phyloP scores from a whole-genome alignment of 92 coral and sea anemone genomes.

The Epizoanthus illoricatus region DNA sequence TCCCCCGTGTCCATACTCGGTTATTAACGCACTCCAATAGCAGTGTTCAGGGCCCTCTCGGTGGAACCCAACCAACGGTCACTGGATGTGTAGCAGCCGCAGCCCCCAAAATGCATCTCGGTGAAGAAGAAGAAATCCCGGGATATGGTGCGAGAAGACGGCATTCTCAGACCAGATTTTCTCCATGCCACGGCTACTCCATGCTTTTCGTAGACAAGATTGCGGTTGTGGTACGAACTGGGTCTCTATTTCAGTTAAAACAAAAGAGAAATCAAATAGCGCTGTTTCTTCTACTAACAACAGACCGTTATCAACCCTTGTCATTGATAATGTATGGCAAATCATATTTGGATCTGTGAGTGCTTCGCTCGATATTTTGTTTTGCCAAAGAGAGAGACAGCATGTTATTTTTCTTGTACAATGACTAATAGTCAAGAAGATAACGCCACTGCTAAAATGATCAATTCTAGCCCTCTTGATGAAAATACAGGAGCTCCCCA shows the following conservation, averaged over 20 bases:
- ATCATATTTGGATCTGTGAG: too few relatives aligned
- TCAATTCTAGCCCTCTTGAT: too few relatives aligned
- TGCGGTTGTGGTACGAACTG: slow-evolving; percentile 14
- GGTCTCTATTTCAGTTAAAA: background rate
- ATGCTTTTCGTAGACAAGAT: slow-evolving; percentile 40
- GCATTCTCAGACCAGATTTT: slow-evolving; percentile 40
- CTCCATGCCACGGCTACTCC: slow-evolving; percentile 70
- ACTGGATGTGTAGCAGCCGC: slow-evolving; percentile 75
- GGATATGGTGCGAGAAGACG: slow-evolving; percentile 54
- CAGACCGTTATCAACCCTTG: too few relatives aligned
- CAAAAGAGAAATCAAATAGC: background rate
- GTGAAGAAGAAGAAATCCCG: slow-evolving; percentile 64
- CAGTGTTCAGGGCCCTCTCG: slow-evolving; percentile 54
- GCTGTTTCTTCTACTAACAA: too few relatives aligned
- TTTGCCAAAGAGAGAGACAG: too few relatives aligned
- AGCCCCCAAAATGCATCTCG: slow-evolving; percentile 77
- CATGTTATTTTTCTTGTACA: too few relatives aligned
- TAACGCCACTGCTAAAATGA: too few relatives aligned
- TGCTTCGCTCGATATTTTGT: too few relatives aligned
- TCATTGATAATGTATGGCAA: too few relatives aligned
- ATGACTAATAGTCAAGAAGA: too few relatives aligned
- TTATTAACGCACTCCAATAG: slow-evolving; percentile 63
- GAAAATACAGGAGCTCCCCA: too few relatives aligned
- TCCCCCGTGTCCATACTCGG: too few relatives aligned
- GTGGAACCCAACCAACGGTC: slow-evolving; percentile 56